Conservation (phyloP, 2,113 vertebrate species). For the Onychorhynchus coronatus region DNA sequence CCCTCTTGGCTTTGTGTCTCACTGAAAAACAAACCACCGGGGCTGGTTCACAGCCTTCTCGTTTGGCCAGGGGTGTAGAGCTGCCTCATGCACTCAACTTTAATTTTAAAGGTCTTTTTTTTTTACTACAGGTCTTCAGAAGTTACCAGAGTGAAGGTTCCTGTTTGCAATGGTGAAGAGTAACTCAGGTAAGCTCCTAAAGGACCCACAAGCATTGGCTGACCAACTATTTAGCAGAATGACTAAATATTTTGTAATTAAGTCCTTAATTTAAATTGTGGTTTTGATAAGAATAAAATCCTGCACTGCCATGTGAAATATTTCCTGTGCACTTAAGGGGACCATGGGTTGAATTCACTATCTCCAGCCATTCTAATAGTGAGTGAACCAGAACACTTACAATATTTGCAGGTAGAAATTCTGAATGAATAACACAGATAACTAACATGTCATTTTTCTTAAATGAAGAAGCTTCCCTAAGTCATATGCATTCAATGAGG, state of each 20-base stretch:
- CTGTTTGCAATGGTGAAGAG: neutral
- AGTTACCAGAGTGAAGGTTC: neutral
- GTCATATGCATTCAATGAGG: neutral
- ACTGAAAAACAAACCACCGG: neutral
- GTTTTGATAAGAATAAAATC: neutral
- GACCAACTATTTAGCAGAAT: neutral
- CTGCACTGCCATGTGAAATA: neutral
- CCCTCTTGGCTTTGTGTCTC: neutral
- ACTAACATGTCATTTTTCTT: neutral
- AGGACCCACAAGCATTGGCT: neutral
- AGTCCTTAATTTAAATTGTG: neutral
- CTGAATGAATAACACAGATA: neutral
- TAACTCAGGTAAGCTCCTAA: neutral
- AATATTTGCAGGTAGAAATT: neutral
- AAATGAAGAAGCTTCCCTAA: neutral
- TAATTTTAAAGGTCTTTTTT: neutral
- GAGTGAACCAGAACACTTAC: neutral
- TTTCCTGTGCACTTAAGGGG: neutral
- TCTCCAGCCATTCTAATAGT: neutral
- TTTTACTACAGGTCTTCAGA: neutral
- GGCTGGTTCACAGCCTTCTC: neutral
- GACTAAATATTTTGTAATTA: neutral
- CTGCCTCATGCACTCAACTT: neutral
- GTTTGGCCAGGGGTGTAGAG: neutral
- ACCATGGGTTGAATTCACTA: neutral